These are phyloP conservation scores for Abrostola triplasia DNA, from an alignment of 2,888 invertebrate genomes.

Conservation along the genomic window DNA sequence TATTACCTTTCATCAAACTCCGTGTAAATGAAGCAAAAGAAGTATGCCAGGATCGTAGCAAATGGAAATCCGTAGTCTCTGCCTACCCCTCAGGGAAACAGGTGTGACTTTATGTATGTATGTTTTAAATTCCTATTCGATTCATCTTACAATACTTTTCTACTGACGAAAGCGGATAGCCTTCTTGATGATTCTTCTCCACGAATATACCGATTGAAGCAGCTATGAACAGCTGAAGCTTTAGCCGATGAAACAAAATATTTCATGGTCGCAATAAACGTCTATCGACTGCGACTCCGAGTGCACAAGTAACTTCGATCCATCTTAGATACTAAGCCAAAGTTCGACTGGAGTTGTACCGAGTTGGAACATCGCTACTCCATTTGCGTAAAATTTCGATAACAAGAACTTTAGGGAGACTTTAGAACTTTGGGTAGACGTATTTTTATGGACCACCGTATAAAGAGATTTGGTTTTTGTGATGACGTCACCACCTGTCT, in stretches of 20 bases:
- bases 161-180: too few species aligned
- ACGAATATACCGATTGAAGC: too few species aligned
- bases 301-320: slow-evolving; percentile 5
- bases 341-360: slow-evolving; percentile 5
- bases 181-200: too few species aligned
- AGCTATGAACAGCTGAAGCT: too few species aligned
- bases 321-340: slow-evolving; percentile 7
- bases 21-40: too few species aligned
- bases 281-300: slow-evolving; percentile 1
- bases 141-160: too few species aligned
- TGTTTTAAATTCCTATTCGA: too few species aligned
- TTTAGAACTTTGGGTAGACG: not conserved
- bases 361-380: slow-evolving; percentile 5
- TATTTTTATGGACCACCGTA: not conserved
- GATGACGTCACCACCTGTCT: not conserved
- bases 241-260: not conserved
- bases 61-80: too few species aligned
- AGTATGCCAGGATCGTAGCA: too few species aligned
- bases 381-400: not conserved
- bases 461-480: not conserved
- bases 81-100: too few species aligned
- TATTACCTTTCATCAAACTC: too few species aligned
- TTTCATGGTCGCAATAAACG: not conserved
- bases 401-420: slow-evolving; percentile 6
- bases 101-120: too few species aligned